These are phyloP conservation scores for Hippasteria phrygiana DNA, from an alignment of 53 echinoderm and acorn worm genomes.

Conservation along the genomic window DNA sequence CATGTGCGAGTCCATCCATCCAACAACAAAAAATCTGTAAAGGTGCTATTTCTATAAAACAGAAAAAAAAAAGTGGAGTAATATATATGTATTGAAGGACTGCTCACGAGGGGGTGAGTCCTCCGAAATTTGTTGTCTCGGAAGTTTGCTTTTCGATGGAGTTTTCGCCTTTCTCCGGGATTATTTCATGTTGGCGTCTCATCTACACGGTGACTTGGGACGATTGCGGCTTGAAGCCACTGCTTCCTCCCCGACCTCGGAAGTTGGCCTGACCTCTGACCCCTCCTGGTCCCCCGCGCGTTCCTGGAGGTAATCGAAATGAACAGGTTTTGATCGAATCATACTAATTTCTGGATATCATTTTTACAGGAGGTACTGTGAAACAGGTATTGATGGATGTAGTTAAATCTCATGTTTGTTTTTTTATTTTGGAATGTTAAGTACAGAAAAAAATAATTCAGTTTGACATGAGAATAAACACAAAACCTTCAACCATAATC, in stretches of 20 bases:
- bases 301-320: neutral
- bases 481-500: no score
- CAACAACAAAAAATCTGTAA: neutral
- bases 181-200: neutral
- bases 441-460: no score
- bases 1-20: neutral
- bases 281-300: slow-evolving; percentile 42
- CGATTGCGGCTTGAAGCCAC: slow-evolving; percentile 51
- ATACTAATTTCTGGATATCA: neutral
- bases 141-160: neutral
- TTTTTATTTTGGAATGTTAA: no score
- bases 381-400: neutral
- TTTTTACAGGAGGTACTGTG: no score
- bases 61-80: neutral
- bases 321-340: neutral
- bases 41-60: neutral
- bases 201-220: slow-evolving; percentile 45
- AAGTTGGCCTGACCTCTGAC: slow-evolving; percentile 59
- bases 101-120: neutral
- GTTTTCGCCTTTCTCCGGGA: neutral
- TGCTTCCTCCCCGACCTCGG: slow-evolving; percentile 56
- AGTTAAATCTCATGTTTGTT: no score
- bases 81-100: neutral
- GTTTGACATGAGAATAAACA: no score
- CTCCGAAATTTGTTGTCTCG: neutral